Evolutionary conservation across 1,140 invertebrate species (phyloP), one percentile per base, ranked within the genome.

Genomic region (Oryzaephilus surinamensis): DNA sequence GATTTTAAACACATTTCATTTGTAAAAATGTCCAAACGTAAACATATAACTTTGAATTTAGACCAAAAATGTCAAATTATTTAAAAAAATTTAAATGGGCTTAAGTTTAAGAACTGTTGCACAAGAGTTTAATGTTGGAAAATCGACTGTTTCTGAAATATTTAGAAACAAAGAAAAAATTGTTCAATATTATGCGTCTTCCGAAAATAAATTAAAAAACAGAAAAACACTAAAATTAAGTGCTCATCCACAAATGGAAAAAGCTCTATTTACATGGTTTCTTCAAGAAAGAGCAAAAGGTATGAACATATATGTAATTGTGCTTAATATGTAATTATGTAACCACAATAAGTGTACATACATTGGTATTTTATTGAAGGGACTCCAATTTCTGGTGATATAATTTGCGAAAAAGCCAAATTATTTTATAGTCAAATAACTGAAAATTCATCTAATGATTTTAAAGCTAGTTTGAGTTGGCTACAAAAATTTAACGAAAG

Each of bases 401-500:
- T 38, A 5, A n/a, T 39, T 1, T 15, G 12, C 6, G 29, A 38
- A 39, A 33, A 40, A 32, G 30, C 29, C 7, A 14, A n/a, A 40
- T 18, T 19, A 11, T 28, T 39, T 14, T 17, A 31, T 30, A 2
- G 18, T 8, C 4, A 24, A 24, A 37, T 33, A 7, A 15, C 17
- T 27, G 31, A 18, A 24, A 15, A 36, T 6, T 10, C 20, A 10
- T n/a, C n/a, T 3, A 26, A 33, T 11, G 11, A 20, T 24, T 41
- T 45, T 37, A n/a, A 15, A 16, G 38, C 27, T 4, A 46, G 34
- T 16, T 16, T 4, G 14, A 34, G 39, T 2, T 38, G 39, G 40
- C 24, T 46, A 11, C 15, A 33, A 14, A 26, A 36, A 20, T 42
- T 42, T 23, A 46, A 46, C 30, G 11, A 34, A 10, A 4, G 40